These are phyloP conservation scores for Bicyclus anynana DNA, from an alignment of 1,140 invertebrate species.

Conservation along the genomic window DNA sequence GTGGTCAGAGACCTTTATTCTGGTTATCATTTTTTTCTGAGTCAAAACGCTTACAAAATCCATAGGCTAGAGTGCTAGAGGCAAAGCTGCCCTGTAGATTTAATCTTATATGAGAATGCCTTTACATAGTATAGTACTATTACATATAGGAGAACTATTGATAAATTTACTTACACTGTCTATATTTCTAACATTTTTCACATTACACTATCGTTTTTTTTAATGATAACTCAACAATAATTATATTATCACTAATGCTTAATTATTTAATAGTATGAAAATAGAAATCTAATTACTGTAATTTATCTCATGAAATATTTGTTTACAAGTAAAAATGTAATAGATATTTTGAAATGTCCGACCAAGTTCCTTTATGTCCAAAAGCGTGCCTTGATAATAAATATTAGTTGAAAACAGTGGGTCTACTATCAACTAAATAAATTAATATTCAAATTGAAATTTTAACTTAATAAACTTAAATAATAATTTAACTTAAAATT, in stretches of 20 bases:
- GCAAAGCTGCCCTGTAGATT: no score
- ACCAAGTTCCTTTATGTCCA: slow-evolving; percentile 43
- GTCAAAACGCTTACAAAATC: no score
- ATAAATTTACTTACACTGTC: background rate
- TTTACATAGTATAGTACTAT: no score
- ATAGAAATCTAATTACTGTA: background rate
- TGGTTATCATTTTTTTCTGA: no score
- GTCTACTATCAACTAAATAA: background rate
- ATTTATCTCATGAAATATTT: background rate
- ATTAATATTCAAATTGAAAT: no score
- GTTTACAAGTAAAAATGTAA: background rate
- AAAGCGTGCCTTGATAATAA: slow-evolving; percentile 42
- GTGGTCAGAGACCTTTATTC: no score
- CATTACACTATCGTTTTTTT: background rate
- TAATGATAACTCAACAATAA: background rate
- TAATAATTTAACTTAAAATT: background rate
- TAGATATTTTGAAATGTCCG: slow-evolving; percentile 16
- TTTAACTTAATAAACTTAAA: background rate
- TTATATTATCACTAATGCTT: background rate
- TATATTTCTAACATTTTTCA: background rate
- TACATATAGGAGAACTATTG: background rate
- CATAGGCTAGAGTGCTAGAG: no score
- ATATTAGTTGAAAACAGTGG: slow-evolving; percentile 1
- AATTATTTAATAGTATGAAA: background rate
- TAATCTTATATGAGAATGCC: no score